Conservation (phyloP, 2,113 vertebrate species). For the Andinoacara biseriatus region DNA sequence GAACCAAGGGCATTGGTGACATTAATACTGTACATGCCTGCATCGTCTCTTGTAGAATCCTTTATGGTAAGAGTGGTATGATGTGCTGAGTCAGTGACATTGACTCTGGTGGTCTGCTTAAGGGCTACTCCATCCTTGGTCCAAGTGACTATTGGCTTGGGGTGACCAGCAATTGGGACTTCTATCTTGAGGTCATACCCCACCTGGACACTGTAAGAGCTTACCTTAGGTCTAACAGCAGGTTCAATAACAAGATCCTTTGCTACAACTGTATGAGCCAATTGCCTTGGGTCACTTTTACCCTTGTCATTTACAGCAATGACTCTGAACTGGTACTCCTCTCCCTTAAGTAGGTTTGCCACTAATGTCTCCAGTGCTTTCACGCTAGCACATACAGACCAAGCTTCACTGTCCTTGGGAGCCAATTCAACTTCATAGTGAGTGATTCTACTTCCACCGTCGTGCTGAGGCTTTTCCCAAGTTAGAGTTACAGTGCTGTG, state of each 20-base stretch:
- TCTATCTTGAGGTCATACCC: slow-evolving; percentile 96
- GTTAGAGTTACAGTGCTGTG: slow-evolving; percentile 87
- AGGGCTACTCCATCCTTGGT: slow-evolving; percentile 89
- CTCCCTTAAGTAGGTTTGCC: slow-evolving; percentile 89
- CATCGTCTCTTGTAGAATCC: slow-evolving; percentile 92
- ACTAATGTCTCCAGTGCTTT: slow-evolving; percentile 90
- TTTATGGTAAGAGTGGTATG: slow-evolving; percentile 89
- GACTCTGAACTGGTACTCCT: slow-evolving; percentile 95
- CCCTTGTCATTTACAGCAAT: slow-evolving; percentile 97
- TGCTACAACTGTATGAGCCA: slow-evolving; percentile 89
- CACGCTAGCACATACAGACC: slow-evolving; percentile 91
- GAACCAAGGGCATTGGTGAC: slow-evolving; percentile 88
- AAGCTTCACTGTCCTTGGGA: slow-evolving; percentile 89
- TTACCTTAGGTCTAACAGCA: slow-evolving; percentile 87
- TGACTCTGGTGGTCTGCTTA: slow-evolving; percentile 96
- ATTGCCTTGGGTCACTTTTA: slow-evolving; percentile 91
- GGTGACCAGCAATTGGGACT: slow-evolving; percentile 91
- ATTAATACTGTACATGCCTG: slow-evolving; percentile 90
- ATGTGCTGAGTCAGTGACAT: slow-evolving; percentile 86
- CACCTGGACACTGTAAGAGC: slow-evolving; percentile 90
- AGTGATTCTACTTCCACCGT: slow-evolving; percentile 95
- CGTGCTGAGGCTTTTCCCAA: slow-evolving; percentile 96
- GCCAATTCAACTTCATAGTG: slow-evolving; percentile 96
- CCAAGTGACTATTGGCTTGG: slow-evolving; percentile 94
- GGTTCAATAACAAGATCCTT: slow-evolving; percentile 95